Percentiles rank a stretch among this genome's conserved stretches.
Conservation (phyloP, 2,797 vertebrate species). For the Atherinosoma microstoma region DNA sequence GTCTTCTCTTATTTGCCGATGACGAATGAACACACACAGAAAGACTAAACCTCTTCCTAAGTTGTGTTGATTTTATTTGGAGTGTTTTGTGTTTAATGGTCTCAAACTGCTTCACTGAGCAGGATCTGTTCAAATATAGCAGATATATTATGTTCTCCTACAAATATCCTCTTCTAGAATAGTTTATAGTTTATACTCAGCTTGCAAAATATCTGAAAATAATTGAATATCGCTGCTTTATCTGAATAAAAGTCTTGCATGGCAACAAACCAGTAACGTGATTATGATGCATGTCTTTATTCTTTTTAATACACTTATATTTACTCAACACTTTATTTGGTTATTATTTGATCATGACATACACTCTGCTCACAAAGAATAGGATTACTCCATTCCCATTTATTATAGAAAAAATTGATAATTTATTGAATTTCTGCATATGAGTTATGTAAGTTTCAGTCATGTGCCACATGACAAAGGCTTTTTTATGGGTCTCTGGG, state of each 20-base stretch:
- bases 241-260: neutral
- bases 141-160: neutral
- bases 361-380: neutral
- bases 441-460: neutral
- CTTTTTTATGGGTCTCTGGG: neutral
- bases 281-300: neutral
- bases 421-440: neutral
- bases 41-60: slow-evolving; percentile 7
- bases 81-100: neutral
- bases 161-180: no score
- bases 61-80: neutral
- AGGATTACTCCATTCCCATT: neutral
- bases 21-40: slow-evolving; percentile 31
- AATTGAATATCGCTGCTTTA: no score
- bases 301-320: neutral
- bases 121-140: neutral
- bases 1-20: slow-evolving; percentile 49
- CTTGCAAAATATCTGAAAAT: neutral
- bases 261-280: neutral
- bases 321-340: neutral
- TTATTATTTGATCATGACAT: no score
- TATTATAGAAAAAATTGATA: no score
- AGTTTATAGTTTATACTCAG: neutral
- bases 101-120: neutral
- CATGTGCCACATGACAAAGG: neutral